Evolutionary conservation across 2,888 invertebrate species (phyloP), one percentile per base, ranked within the genome.

Genomic region (Sylvicola cinctus): DNA sequence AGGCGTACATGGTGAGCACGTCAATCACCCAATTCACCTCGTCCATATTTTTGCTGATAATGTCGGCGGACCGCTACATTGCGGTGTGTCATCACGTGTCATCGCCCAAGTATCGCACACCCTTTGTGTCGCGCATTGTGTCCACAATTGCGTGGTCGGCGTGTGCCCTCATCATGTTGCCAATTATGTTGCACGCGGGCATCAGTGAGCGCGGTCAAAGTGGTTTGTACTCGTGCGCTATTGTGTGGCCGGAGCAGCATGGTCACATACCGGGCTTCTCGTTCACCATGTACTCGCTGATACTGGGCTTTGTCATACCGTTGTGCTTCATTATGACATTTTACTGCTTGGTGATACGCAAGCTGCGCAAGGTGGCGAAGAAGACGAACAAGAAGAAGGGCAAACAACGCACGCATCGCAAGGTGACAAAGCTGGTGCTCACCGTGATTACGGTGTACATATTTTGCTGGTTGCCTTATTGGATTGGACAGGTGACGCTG

Each of bases 1-100:
- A 87, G 49, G 76, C 76, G 0, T 90, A 87, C 58, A 80, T 88
- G 79, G 84, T 83, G 34, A 77, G 81, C 13, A 87, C 88, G 0
- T 83, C 84, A 38, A 81, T 90, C 44, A 90, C 88, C 46, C 88
- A 88, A 59, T 88, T 88, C 52, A 88, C 90, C 15, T 84, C 84
- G 51, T 84, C 84, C 41, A 80, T 90, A 44, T 81, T 90, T 48
- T 63, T 90, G 38, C 78, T 85, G 47, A 85, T 90, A 44, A 88
- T 90, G 88, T 83, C 83, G 43, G 88, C 87, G 2, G 90, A 90
- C 56, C 68, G 90, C 11, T 90, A 88, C 54, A 74, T 90, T 30
- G 90, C 90, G 1, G 88, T 91, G 2, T 91, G 90, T 46, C 90
- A 88, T 61, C 88, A 90, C 1, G 88, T 90, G 43, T 76, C 77